Percentiles rank a stretch among this genome's conserved stretches.
Conservation (phyloP, 2,888 invertebrate species). For the Pristionchus japonicus region DNA sequence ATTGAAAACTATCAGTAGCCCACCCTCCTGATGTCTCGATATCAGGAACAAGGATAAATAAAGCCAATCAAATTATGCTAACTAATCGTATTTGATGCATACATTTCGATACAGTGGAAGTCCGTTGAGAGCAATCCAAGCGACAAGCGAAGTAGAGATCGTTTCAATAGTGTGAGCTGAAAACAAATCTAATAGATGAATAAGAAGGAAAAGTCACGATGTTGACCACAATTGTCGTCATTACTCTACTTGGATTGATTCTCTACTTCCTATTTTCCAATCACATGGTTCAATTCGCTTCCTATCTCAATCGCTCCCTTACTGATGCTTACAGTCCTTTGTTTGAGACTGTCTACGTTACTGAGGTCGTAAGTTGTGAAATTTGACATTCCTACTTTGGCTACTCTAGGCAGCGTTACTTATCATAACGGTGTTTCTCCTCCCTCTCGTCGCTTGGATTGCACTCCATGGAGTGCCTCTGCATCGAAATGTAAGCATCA, state of each 20-base stretch:
- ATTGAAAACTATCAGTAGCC: too few relatives aligned
- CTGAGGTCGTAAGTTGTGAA: neutral
- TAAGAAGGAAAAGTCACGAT: neutral
- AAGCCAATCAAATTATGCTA: too few relatives aligned
- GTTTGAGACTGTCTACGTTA: neutral
- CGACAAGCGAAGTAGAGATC: too few relatives aligned
- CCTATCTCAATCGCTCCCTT: neutral
- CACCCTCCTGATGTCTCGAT: too few relatives aligned
- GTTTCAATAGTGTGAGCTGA: neutral
- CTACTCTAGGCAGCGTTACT: neutral
- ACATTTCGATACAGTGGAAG: too few relatives aligned
- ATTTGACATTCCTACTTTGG: neutral
- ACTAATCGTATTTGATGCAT: too few relatives aligned
- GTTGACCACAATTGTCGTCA: neutral
- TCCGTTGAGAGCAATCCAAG: too few relatives aligned
- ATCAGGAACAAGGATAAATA: too few relatives aligned
- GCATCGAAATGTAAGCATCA: neutral
- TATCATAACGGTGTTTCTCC: neutral
- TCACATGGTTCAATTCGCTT: neutral
- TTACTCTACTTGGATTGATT: neutral
- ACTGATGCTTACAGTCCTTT: neutral
- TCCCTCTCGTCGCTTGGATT: neutral
- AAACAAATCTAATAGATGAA: neutral
- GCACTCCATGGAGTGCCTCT: neutral
- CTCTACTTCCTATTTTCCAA: too few relatives aligned